A percentile compares a stretch with the other conserved stretches of the same genome.
Evolutionary conservation across 2,888 invertebrate genomes (phyloP).

Genomic region (Branchellion lobata): DNA sequence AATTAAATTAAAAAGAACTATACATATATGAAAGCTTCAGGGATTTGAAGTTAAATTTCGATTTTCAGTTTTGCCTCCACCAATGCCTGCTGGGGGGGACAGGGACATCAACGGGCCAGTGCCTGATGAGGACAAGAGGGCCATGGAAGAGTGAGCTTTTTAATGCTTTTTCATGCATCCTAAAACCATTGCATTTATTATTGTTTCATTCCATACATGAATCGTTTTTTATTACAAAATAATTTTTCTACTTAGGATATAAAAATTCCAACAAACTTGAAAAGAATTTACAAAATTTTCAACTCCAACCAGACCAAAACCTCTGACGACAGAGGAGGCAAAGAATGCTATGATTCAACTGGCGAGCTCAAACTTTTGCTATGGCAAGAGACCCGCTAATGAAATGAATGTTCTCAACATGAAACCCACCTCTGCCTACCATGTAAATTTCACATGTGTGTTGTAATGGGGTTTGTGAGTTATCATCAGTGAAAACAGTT

Average conservation of each 20-base stretch:
- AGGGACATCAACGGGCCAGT: slow-evolving; percentile 34
- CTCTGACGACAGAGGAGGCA: slow-evolving; percentile 43
- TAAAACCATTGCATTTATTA: not conserved
- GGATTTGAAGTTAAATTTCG: too few relatives aligned
- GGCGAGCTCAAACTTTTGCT: slow-evolving; percentile 42
- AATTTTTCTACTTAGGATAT: not conserved
- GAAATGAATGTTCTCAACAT: slow-evolving; percentile 40
- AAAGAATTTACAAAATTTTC: too few relatives aligned
- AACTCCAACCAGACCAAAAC: slow-evolving; percentile 3
- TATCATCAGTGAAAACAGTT: not conserved
- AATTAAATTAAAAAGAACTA: not conserved
- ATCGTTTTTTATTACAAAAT: not conserved
- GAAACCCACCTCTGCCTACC: slow-evolving; percentile 42
- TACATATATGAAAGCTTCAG: not conserved
- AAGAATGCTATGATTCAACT: slow-evolving; percentile 44
- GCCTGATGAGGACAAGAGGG: slow-evolving; percentile 28
- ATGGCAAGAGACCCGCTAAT: slow-evolving; percentile 42
- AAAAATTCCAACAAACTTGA: too few relatives aligned
- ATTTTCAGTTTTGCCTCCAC: slow-evolving; percentile 20
- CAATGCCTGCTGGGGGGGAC: slow-evolving; percentile 20
- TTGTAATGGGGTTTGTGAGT: not conserved
- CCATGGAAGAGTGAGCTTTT: slow-evolving; percentile 24
- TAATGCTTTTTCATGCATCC: not conserved
- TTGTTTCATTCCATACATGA: not conserved
- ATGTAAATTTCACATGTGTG: slow-evolving; percentile 28